Base-by-base conservation (phyloP, 2,113 vertebrate genomes). In the Hyla sarda region DNA sequence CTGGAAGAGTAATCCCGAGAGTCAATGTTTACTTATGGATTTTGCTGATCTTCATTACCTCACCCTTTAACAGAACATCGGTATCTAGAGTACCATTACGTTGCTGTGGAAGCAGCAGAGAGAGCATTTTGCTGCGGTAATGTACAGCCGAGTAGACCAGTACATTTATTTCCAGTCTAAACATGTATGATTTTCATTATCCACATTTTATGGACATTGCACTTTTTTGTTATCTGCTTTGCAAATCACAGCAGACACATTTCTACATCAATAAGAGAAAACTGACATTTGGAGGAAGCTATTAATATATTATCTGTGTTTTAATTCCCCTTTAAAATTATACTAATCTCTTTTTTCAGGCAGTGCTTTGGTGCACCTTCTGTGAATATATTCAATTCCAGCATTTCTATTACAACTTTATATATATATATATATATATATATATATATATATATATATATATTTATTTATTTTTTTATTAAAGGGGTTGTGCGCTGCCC, bases 11-110 rank as follows among this genome's bases (percentile, higher is more conserved):
- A 87, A 50, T 82, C 79, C 85, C 85, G 28, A 34, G 69, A 82
- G 52, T 79, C 72, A 56, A 81, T 82, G 85, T 81, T 62, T 73
- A 60, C 77, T 62, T 50, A 82, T 71, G 41, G 52, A 82, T 87
- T 82, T 30, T 87, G 85, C 78, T 87, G 85, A 87, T 87, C 85
- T 82, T 73, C 67, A 54, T 54, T 73, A 84, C 82, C 37, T 69
- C 52, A 62, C 58, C 69, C 71, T 37, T 69, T 87, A 82, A 80
- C 50, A 81, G 85, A 73, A 87, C 85, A 87, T 87, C 30, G 78
- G 77, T 82, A 87, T 87, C 85, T 74, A 71, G 85, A 87, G 85
- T 34, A 81, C 54, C 79, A 87, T 87, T 87, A 87, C n/a, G 23
- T 58, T 82, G 75, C 65, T 71, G 71, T 65, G 69, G 52, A 87